Evolutionary conservation across 2,113 vertebrate species (phyloP), one percentile per base, ranked within the genome.

Genomic region (Oreochromis aureus): DNA sequence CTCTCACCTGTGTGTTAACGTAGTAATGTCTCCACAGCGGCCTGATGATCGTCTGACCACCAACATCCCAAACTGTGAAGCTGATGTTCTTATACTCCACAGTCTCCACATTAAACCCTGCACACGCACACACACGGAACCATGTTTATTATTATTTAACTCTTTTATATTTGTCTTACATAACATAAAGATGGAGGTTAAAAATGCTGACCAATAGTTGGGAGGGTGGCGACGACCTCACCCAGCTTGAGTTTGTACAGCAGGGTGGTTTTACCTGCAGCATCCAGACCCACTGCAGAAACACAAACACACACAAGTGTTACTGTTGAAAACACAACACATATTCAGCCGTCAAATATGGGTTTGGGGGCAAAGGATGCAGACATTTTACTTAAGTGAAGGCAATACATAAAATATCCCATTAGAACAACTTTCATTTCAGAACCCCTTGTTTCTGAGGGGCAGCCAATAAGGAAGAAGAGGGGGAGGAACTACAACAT

Each of bases 231-330:
- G 91, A 98, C 97, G 10, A 98, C 97, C 93, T 98, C 97, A 0
- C 97, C 97, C 93, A 98, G 94, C 91, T 98, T 98, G 89, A 98
- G 95, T 93, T 95, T 97, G 96, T 98, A 98, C 55, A 98, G 95
- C 91, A 98, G 97, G 32, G 98, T 98, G 83, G 97, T 98, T 95
- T 98, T 98, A 27, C 98, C 98, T 5, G 98, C 98, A 1, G 97
- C 98, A 61, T 98, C 98, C 94, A 98, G 95, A 87, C 98, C 98
- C 90, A 98, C 97, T 97, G 94, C 81, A 95, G 15, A 7, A 30
- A 53, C 41, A 80, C 61, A 85, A 27, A 88, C 80, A 89, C 44
- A 85, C 32, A 46, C 1, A 61, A 1, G 1, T 10, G 61, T 36
- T 66, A 71, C n/a, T 22, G 12, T 22, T 24, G 39, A 36, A 24